Conservation (phyloP, 92 coral and sea anemone species). For the Palythoa grandiflora region DNA sequence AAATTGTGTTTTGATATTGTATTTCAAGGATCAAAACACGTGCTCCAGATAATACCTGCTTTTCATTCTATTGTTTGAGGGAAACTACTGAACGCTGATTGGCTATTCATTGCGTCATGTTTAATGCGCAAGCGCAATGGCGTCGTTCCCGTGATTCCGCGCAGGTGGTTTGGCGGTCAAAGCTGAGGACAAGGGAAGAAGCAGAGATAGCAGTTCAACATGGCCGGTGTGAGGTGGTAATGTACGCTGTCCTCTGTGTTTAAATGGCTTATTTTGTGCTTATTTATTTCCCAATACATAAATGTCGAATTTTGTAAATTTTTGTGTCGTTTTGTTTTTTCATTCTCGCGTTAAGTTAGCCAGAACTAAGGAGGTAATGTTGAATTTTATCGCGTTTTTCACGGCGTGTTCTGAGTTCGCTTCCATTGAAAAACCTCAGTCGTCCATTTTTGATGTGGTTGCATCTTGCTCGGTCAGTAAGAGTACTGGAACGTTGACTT, state of each 20-base stretch:
- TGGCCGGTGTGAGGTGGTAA: slow-evolving; percentile 53
- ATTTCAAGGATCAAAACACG: not conserved
- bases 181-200: slow-evolving; percentile 40
- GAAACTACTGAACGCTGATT: slow-evolving; percentile 43
- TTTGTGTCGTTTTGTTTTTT: slow-evolving; percentile 41
- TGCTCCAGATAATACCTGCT: not conserved
- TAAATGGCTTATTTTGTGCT: slow-evolving; percentile 38
- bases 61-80: slow-evolving; percentile 31
- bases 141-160: slow-evolving; percentile 50
- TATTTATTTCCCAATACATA: slow-evolving; percentile 29
- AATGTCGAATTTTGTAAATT: slow-evolving; percentile 37
- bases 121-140: slow-evolving; percentile 33
- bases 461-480: slow-evolving; percentile 20
- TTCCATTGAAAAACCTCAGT: slow-evolving; percentile 17
- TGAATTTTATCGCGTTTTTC: slow-evolving; percentile 47
- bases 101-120: slow-evolving; percentile 16
- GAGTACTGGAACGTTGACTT: slow-evolving; percentile 4
- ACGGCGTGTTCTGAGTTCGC: slow-evolving; percentile 18
- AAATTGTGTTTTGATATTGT: not conserved
- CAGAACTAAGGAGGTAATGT: slow-evolving; percentile 29
- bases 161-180: slow-evolving; percentile 54
- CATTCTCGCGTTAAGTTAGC: slow-evolving; percentile 25
- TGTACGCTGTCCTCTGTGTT: slow-evolving; percentile 42
- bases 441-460: slow-evolving; percentile 51
- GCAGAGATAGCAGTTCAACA: slow-evolving; percentile 48